Base-by-base conservation (phyloP, 2,113 vertebrate genomes). In the Callipepla squamata region DNA sequence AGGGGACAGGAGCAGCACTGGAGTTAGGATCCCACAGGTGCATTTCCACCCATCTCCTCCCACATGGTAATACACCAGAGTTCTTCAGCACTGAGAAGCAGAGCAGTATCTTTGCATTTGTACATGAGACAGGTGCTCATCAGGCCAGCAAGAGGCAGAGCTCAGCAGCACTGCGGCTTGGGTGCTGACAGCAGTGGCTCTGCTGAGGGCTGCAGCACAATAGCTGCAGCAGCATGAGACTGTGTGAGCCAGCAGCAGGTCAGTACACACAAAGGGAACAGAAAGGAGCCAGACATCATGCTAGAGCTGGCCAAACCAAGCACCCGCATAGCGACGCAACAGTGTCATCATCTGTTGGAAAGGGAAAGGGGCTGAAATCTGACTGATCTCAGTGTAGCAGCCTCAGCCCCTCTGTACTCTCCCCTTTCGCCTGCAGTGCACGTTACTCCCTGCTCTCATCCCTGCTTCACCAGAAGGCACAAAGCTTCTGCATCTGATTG, bases 321-420 rank as follows among this genome's bases (percentile, higher is more conserved):
- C 22, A 53, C 21, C 75, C 36, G 44, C 13, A 23, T 78, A 57
- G 36, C 40, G 53, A 23, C 3, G 26, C 32, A 32, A 12, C 28
- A 6, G 42, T 45, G 15, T 9, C 87, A 80, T 19, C 26, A 28
- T 4, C 66, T 66, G 6, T 61, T 65, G 53, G 42, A 66, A 77
- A 42, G 26, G 61, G 19, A 55, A 32, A 65, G 20, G 65, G 40
- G 42, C 50, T 69, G 42, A 82, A 82, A 66, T 62, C 23, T 45
- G 47, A 7, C 36, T 63, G 57, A 42, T 34, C 22, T 32, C 80
- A 86, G 17, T 0, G 1, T 66, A 16, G 74, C 61, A 42, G 13
- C 18, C 13, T 48, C 68, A 59, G 48, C 50, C 9, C 19, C 38
- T 30, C 1, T 3, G 23, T 0, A 0, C 65, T 48, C 42, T 44